Percentiles rank a stretch among this genome's conserved stretches.
Conservation (phyloP, 2,113 vertebrate genomes). For the Megaceryle maxima region DNA sequence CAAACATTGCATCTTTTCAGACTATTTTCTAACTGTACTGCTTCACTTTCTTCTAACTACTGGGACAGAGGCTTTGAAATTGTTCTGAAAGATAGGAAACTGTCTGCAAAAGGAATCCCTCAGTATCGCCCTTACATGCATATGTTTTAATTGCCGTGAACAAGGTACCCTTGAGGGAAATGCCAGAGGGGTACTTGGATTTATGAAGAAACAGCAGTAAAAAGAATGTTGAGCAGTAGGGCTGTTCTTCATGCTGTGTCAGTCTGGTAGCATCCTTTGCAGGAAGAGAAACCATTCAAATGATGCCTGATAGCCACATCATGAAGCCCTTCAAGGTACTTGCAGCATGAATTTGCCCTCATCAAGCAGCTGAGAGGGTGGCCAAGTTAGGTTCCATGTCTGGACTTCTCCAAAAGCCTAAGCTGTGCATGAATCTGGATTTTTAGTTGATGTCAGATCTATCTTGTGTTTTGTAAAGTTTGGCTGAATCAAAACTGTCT, state of each 20-base stretch:
- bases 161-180: background rate
- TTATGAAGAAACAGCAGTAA: background rate
- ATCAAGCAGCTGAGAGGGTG: background rate
- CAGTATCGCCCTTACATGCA: background rate
- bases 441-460: background rate
- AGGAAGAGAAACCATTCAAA: background rate
- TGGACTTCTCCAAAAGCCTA: background rate
- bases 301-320: background rate
- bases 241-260: background rate
- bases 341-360: background rate
- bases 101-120: background rate
- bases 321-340: background rate
- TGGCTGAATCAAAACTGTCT: background rate
- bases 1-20: constrained; percentile 63
- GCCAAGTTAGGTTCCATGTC: background rate
- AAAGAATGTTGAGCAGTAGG: background rate
- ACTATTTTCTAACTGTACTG: constrained; percentile 41
- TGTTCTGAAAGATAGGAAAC: background rate
- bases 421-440: background rate
- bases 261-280: background rate
- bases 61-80: constrained; percentile 32
- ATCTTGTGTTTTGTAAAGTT: background rate
- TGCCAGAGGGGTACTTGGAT: background rate
- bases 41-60: constrained; percentile 47
- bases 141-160: background rate